Conservation (phyloP, 2,797 vertebrate genomes). For the Muraenolepis orangiensis region DNA sequence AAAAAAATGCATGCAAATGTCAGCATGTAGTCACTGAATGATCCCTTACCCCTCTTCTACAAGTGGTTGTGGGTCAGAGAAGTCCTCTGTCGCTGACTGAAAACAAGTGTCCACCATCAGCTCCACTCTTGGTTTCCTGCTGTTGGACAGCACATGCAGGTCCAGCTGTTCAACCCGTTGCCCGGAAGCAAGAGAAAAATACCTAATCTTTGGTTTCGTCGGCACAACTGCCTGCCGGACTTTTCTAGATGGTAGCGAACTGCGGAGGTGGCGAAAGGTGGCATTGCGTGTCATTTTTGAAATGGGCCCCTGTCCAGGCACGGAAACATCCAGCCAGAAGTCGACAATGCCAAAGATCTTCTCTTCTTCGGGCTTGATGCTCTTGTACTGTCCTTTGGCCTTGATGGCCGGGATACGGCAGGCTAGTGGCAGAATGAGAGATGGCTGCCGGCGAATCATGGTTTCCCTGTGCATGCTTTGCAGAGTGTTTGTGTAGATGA, state of each 20-base stretch:
- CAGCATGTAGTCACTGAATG: background rate
- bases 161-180: constrained; percentile 40
- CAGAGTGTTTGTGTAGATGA: constrained; percentile 71
- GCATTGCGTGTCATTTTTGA: constrained; percentile 17
- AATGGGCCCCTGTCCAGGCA: constrained; percentile 54
- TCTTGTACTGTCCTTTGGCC: constrained; percentile 24
- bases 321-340: constrained; percentile 48
- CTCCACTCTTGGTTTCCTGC: constrained; percentile 34
- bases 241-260: background rate
- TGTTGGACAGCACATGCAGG: constrained; percentile 61
- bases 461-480: constrained; percentile 43
- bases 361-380: constrained; percentile 38
- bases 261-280: background rate
- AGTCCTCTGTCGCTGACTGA: constrained; percentile 53
- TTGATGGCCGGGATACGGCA: constrained; percentile 53
- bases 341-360: constrained; percentile 48
- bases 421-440: constrained; percentile 63
- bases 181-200: background rate
- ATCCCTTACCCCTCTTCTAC: constrained; percentile 61
- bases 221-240: constrained; percentile 5
- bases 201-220: background rate
- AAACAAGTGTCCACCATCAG: constrained; percentile 54
- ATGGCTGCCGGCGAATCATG: constrained; percentile 50
- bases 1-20: background rate
- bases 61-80: constrained; percentile 22